Conservation (phyloP, 2,888 invertebrate species). For the Tridacna crocea region DNA sequence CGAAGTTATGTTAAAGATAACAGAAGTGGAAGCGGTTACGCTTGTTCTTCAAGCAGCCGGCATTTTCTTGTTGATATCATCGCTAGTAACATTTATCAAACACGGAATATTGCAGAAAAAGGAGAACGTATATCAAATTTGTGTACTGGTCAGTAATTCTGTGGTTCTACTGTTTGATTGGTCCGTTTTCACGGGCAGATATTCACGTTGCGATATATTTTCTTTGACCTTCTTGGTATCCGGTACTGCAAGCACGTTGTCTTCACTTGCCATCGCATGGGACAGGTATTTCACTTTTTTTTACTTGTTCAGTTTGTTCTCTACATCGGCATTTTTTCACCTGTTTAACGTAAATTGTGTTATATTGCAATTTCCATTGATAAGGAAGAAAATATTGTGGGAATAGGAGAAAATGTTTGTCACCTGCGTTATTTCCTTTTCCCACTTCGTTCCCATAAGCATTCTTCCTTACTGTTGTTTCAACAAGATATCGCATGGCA, state of each 20-base stretch:
- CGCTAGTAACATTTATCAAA: background rate
- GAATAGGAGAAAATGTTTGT: background rate
- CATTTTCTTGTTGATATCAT: background rate
- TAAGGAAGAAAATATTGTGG: background rate
- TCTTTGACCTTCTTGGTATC: slow-evolving; percentile 1
- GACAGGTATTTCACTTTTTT: background rate
- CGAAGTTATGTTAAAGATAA: background rate
- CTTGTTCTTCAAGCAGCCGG: background rate
- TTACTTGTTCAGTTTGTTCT: too few relatives aligned
- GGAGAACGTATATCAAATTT: slow-evolving; percentile 2
- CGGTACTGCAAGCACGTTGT: slow-evolving; percentile 13
- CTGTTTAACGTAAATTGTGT: background rate
- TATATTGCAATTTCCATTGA: background rate
- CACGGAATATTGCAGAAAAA: slow-evolving; percentile 3
- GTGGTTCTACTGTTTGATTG: slow-evolving; percentile 11
- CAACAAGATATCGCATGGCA: too few relatives aligned
- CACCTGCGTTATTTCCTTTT: background rate
- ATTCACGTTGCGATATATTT: slow-evolving; percentile 10
- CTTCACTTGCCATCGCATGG: slow-evolving; percentile 12
- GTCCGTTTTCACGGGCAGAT: background rate
- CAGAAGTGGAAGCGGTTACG: background rate
- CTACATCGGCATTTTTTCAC: too few relatives aligned
- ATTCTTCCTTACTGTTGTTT: too few relatives aligned
- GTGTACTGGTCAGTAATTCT: background rate
- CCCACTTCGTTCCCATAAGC: too few relatives aligned